phyloP scores from a whole-genome alignment of 1,140 invertebrate species.

The Ips nitidus region DNA sequence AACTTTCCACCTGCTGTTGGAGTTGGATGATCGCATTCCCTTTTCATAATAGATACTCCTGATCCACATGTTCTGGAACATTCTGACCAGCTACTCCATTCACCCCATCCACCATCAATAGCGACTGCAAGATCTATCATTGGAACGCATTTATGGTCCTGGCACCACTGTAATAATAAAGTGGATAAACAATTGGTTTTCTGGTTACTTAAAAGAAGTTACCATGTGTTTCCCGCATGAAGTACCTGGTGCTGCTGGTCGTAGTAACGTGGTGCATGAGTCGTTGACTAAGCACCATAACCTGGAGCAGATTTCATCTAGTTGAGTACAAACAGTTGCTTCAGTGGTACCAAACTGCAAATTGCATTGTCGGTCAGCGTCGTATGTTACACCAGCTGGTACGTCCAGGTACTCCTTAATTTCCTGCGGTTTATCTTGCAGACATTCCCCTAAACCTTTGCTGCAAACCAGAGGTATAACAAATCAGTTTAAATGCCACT shows the following conservation, averaged over 20 bases:
- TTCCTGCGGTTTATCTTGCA: constrained; percentile 73
- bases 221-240: constrained; percentile 80
- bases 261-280: constrained; percentile 78
- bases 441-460: constrained; percentile 80
- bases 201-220: constrained; percentile 17
- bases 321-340: constrained; percentile 70
- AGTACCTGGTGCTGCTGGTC: constrained; percentile 85
- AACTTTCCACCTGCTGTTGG: constrained; percentile 76
- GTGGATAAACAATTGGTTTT: not conserved
- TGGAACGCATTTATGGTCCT: constrained; percentile 76
- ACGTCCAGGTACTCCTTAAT: constrained; percentile 67
- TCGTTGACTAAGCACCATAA: constrained; percentile 85
- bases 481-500: too few species aligned
- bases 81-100: constrained; percentile 78
- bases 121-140: constrained; percentile 72
- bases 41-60: constrained; percentile 71
- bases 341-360: constrained; percentile 75
- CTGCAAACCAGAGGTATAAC: constrained; percentile 54
- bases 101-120: constrained; percentile 84
- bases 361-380: constrained; percentile 83
- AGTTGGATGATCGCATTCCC: constrained; percentile 72
- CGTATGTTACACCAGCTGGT: constrained; percentile 79
- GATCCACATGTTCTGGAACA: constrained; percentile 84
- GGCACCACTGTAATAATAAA: constrained; percentile 73
- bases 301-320: constrained; percentile 75